Base-by-base conservation (phyloP, 2,113 vertebrate species). In the Ageneiosus marmoratus region DNA sequence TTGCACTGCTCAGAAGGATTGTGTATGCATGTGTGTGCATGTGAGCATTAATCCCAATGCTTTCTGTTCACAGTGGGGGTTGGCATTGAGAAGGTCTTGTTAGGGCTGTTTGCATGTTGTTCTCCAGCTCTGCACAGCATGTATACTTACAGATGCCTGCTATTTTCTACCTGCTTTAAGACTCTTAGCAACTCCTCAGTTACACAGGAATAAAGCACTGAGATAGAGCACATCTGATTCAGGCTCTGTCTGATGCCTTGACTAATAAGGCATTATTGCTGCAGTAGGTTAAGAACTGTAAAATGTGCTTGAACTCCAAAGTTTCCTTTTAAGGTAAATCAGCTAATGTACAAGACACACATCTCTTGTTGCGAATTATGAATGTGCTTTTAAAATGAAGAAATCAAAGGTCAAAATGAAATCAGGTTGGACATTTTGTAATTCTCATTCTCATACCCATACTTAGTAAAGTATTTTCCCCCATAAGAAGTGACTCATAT, bases 111-210 rank as follows among this genome's bases (percentile, higher is more conserved):
- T 79, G 75, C 29, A 62, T 82, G 29, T 20, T 80, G 53, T 48
- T 60, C 41, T 83, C 67, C 58, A 18, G 48, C 22, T 77, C 77
- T 75, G 37, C 18, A n/a, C 27, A 75, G 37, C 29, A 34, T 74
- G 74, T 56, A 50, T 83, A 34, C 63, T 32, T 80, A 56, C 70
- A 51, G 70, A 77, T 80, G 67, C 56, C 85, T 80, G 62, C 44
- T 32, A 44, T 83, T 83, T 83, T 67, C 27, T 8, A 77, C 46
- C 48, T 60, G 60, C 37, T 80, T 76, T 55, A 79, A 7, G 29
- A 63, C 44, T 50, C 27, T 51, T 80, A 51, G n/a, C 8, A 53
- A 32, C 56, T 60, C 77, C 63, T 83, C 44, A 55, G 37, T 46
- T 65, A 73, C 16, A 76, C 44, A 56, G n/a, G 44, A 78, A 63